Evolutionary conservation across 2,113 vertebrate species (phyloP).

Genomic region (Ia io): DNA sequence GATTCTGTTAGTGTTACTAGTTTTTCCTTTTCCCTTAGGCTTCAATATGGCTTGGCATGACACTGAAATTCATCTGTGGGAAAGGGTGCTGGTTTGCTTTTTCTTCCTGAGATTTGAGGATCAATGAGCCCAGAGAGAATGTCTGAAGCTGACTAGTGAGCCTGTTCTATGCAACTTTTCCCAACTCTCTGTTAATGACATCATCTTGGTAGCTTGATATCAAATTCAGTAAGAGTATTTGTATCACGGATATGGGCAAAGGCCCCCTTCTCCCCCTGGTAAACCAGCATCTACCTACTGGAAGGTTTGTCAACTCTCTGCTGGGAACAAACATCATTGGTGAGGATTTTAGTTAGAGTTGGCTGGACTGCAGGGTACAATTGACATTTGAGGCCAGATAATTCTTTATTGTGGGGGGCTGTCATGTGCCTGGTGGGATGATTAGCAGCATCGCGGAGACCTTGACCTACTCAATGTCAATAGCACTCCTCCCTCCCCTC

Average conservation of each 20-base stretch:
- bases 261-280: neutral
- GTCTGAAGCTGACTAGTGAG: neutral
- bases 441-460: neutral
- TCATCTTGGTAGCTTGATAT: neutral
- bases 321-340: neutral
- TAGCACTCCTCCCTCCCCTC: neutral
- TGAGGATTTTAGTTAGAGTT: neutral
- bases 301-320: neutral
- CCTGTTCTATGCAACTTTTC: neutral
- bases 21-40: neutral
- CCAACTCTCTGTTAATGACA: neutral
- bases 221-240: neutral
- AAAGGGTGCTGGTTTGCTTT: neutral
- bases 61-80: neutral
- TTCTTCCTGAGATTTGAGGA: neutral
- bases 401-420: neutral
- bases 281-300: neutral
- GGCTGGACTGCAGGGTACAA: neutral
- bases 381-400: neutral
- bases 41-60: fast-evolving
- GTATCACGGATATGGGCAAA: neutral
- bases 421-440: neutral
- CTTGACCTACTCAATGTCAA: neutral
- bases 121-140: neutral
- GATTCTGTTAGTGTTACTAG: neutral